phyloP scores from a whole-genome alignment of 2,113 vertebrate genomes.

The Pygoscelis adeliae region DNA sequence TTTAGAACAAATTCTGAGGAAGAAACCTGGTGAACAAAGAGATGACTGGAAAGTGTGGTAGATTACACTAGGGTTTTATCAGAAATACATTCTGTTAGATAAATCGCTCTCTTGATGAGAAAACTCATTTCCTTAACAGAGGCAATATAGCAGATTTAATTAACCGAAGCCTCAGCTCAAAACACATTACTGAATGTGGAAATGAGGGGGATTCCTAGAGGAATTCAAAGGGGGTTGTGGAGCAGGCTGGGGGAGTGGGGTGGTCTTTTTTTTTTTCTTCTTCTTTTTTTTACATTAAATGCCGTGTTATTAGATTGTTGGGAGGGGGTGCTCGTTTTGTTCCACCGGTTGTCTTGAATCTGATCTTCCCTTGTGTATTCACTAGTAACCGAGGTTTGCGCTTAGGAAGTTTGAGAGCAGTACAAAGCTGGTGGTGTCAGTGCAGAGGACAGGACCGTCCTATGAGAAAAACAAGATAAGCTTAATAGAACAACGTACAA shows the following conservation, averaged over 20 bases:
- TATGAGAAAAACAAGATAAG: not conserved
- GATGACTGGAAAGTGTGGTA: not conserved
- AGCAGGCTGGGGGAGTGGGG: not conserved
- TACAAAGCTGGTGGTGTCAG: rapidly evolving
- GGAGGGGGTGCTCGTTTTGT: not conserved
- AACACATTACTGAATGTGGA: not conserved
- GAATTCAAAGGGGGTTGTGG: not conserved
- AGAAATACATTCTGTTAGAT: not conserved
- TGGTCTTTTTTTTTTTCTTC: not conserved
- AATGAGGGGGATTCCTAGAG: not conserved
- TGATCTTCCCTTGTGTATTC: not conserved
- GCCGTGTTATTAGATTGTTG: not conserved
- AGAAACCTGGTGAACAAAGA: not conserved
- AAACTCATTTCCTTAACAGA: not conserved
- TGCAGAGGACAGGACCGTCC: not conserved
- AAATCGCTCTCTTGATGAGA: not conserved
- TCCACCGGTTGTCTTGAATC: not conserved
- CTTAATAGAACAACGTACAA: not conserved
- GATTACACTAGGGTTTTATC: not conserved
- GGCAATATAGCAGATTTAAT: not conserved
- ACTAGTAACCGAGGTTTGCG: rapidly evolving
- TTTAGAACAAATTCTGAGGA: not conserved
- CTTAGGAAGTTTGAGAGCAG: not conserved
- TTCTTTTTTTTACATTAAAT: not conserved
- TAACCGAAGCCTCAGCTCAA: not conserved